Evolutionary conservation across 2,797 vertebrate species (phyloP), one percentile per base, ranked within the genome.

Genomic region (Acanthiza pusilla): DNA sequence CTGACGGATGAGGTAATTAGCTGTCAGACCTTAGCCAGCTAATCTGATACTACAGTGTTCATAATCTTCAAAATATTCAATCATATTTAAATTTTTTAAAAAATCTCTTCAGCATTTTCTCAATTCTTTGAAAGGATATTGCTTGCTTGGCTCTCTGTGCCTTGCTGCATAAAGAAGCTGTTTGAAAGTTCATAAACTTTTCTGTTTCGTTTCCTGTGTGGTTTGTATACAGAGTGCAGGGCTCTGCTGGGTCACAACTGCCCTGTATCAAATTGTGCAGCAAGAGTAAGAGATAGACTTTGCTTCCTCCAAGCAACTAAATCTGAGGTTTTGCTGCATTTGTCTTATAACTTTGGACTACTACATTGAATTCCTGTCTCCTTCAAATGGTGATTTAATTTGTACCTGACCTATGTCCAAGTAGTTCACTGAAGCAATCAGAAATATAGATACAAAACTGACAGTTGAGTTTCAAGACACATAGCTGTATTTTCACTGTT

Each of bases 201-300:
- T 60, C 30, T 66, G n/a, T 0, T 38, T 38, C 38, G 50, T 91
- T 85, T 75, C 22, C 71, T 72, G 15, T 21, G 34, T 10, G 4
- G 55, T 76, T 73, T 68, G 16, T 16, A n/a, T 23, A 42, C 3
- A 34, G 57, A 67, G 17, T 1, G 1, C 25, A 27, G 40, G 16
- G 18, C 48, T 87, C 45, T 86, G 27, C 67, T 80, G 60, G 30
- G 30, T n/a, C 10, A 34, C 45, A 70, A 18, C 45, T 73, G 48
- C 27, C n/a, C n/a, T 40, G 38, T 5, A 4, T 29, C 23, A 75
- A 57, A 57, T 29, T 3, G 0, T 29, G 8, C 22, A 47, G 21
- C 23, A 53, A 53, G 26, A 4, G 25, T 13, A 43, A 43, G 54
- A 68, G 47, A 29, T 4, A 14, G 72, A 38, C 27, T 58, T 47